Evolutionary conservation across 35 echinoderm and acorn worm genomes (phyloP).

Genomic region (Eucidaris tribuloides): DNA sequence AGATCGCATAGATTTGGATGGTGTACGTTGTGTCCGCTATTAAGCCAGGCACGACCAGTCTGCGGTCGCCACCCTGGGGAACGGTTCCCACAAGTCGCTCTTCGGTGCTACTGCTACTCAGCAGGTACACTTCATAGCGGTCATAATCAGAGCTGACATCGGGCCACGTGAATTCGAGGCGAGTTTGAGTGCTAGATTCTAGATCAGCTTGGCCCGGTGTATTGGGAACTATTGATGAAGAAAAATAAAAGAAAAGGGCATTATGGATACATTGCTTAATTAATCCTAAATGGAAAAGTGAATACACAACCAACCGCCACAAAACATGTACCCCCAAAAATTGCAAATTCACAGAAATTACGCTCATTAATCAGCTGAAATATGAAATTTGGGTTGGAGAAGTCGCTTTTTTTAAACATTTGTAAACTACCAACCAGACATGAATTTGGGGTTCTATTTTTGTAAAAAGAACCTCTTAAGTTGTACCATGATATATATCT

Average conservation of each 20-base stretch:
- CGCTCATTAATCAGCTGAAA: not conserved
- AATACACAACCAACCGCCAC: too few relatives aligned
- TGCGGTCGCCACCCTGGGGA: not conserved
- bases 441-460: too few relatives aligned
- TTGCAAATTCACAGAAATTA: not conserved
- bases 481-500: too few relatives aligned
- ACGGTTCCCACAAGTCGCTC: not conserved
- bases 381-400: not conserved
- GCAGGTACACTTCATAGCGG: not conserved
- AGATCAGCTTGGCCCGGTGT: not conserved
- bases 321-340: not conserved
- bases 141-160: not conserved
- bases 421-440: too few relatives aligned
- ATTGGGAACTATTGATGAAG: not conserved
- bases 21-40: not conserved
- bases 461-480: too few relatives aligned
- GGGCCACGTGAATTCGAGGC: not conserved
- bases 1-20: not conserved
- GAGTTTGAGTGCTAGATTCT: not conserved
- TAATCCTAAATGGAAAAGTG: not conserved
- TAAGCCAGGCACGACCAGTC: not conserved
- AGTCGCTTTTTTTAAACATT: not conserved
- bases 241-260: not conserved
- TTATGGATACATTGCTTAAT: too few relatives aligned
- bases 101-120: not conserved